Evolutionary conservation across 1,140 invertebrate species (phyloP), one percentile per base, ranked within the genome.

Genomic region (Eumeta japonica): DNA sequence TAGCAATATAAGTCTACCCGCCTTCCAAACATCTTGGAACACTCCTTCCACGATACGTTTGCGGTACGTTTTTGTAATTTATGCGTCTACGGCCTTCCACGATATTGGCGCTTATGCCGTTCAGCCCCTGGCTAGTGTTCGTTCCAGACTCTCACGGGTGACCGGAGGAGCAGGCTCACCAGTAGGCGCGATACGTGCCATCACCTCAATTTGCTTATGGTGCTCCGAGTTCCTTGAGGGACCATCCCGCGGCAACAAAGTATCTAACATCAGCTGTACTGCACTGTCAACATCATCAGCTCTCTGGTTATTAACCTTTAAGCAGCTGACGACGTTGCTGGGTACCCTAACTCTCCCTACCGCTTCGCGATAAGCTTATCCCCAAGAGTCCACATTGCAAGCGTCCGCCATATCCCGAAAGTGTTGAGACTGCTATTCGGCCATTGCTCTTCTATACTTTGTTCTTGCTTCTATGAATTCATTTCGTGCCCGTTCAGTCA

Each of bases 11-110:
- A 76, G 28, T 3, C 34, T 46, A 0, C 59, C 62, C 0, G 10
- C 32, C 45, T 76, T 76, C 73, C 71, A 76, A 3, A 32, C 16
- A 0, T 43, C 29, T 7, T 70, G 68, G 28, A 75, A 74, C 0
- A 37, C 29, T 0, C 52, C 51, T 12, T 48, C 43, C 9, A 9
- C 9, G 1, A 67, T 28, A 13, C 62, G n/a, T n/a, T n/a, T n/a
- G n/a, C n/a, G n/a, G n/a, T n/a, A n/a, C n/a, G n/a, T n/a, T n/a
- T n/a, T n/a, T n/a, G n/a, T n/a, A n/a, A n/a, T n/a, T n/a, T n/a
- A n/a, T n/a, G n/a, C n/a, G n/a, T n/a, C n/a, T n/a, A n/a, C n/a
- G n/a, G n/a, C n/a, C n/a, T n/a, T n/a, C n/a, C n/a, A n/a, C n/a
- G n/a, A n/a, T n/a, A n/a, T n/a, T n/a, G n/a, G n/a, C n/a, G n/a